Evolutionary conservation across 2,888 invertebrate genomes (phyloP), one percentile per base, ranked within the genome.

Genomic region (Elysia crispata): DNA sequence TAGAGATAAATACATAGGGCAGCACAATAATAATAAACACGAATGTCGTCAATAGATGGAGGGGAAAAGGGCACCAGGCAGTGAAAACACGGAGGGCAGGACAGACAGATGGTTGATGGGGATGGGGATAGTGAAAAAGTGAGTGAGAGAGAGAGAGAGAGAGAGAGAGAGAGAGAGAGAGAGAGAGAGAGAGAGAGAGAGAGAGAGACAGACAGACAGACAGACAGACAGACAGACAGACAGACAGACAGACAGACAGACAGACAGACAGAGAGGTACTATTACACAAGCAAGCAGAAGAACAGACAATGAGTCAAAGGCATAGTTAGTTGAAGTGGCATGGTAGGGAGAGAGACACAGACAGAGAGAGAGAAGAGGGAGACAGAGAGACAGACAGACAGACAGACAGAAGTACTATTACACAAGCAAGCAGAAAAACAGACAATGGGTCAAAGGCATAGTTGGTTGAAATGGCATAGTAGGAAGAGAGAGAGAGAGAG

Each of bases 151-250:
- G 31, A 25, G 57, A 73, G 49, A 54, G 57, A 73, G 49, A 73
- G 57, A 73, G 49, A 73, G 57, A 73, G 49, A 73, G 57, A 73
- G 49, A 73, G 57, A 73, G 49, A 73, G 57, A 73, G 49, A 73
- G 57, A 50, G 49, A 73, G 73, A 73, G 33, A 73, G 73, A 73
- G 49, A 73, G 73, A 73, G 49, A 73, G 73, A 73, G 31, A 73
- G 73, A 73, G 23, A 54, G 57, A 54, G 31, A 31, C n/a, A 41
- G 72, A 31, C 6, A 72, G 72, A 49, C n/a, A n/a, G 49, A 72
- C 18, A n/a, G 11, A 23, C 18, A 30, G 23, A 13, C 11, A 41
- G 49, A 41, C 5, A 25, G 25, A 72, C n/a, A 31, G 31, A 31
- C 23, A 72, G 69, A 25, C 18, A 13, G 30, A 64, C 20, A 64